A percentile compares a stretch with the other conserved stretches of the same genome.
Evolutionary conservation across 2,888 invertebrate genomes (phyloP).

Genomic region (Taphrorychus bicolor): DNA sequence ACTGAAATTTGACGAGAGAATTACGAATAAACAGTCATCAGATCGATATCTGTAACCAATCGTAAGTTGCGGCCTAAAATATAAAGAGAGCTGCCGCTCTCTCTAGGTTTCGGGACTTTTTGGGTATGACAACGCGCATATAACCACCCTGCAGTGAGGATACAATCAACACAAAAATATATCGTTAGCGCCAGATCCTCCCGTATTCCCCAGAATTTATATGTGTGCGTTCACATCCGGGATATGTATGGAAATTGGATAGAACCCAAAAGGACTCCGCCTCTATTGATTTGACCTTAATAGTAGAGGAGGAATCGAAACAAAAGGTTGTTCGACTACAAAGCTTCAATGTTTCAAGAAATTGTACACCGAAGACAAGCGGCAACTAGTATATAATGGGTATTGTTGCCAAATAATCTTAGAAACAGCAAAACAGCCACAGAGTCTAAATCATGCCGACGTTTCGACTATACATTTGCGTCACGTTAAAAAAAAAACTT

Average conservation of each 20-base stretch:
- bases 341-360: too few relatives aligned
- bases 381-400: too few relatives aligned
- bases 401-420: too few relatives aligned
- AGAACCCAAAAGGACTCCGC: neutral
- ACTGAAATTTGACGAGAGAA: slow-evolving; percentile 55
- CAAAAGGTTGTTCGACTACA: too few relatives aligned
- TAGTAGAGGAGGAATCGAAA: neutral
- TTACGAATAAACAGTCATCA: slow-evolving; percentile 56
- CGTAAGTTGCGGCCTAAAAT: slow-evolving; percentile 56
- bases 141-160: slow-evolving; percentile 40
- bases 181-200: slow-evolving; percentile 51
- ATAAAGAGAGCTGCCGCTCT: slow-evolving; percentile 52
- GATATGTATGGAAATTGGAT: neutral
- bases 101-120: too few relatives aligned
- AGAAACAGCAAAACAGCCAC: too few relatives aligned
- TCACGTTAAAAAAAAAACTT: too few relatives aligned
- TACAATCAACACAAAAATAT: slow-evolving; percentile 48
- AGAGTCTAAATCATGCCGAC: too few relatives aligned
- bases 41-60: slow-evolving; percentile 58
- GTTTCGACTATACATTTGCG: too few relatives aligned
- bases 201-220: neutral
- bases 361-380: too few relatives aligned
- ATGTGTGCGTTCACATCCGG: neutral
- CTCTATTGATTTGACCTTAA: slow-evolving; percentile 2
- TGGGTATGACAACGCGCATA: slow-evolving; percentile 46